Evolutionary conservation across 2,113 vertebrate species (phyloP), one percentile per base, ranked within the genome.

Genomic region (Colaptes auratus): DNA sequence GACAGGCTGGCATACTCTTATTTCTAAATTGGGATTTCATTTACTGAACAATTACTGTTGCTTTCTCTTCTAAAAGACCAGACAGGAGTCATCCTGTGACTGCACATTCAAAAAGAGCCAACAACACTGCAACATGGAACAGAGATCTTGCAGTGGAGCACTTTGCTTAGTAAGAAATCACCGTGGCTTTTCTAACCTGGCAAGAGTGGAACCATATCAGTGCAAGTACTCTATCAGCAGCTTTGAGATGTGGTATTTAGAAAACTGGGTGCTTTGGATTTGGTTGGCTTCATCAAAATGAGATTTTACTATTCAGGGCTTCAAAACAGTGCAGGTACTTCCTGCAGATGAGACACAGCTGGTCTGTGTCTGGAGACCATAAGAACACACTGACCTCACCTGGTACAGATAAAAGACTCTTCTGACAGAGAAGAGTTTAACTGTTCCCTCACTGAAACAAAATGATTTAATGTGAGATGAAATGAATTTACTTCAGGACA

Each of bases 361-460:
- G 0, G 0, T 35, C 25, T 24, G 19, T 53, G 10, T 75, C 50
- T 58, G 25, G 39, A 70, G 15, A 52, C 8, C 6, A 0, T 21
- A 53, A 61, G 10, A 11, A 53, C 33, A 88, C 10, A 10, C 30
- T 31, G 18, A 92, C 56, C 46, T 71, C 73, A 64, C 28, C 20
- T 35, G 19, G 28, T 30, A 71, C 5, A 60, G 28, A 18, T 25
- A 73, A 53, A 61, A 87, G 44, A 52, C 48, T 33, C 35, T 42
- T 28, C 25, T 61, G 63, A 53, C 10, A 85, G n/a, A 44, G 16
- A n/a, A 59, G 15, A 39, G 15, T 46, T 30, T 13, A 42, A 56
- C 23, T 55, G 10, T 44, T 81, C 30, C 67, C 15, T 9, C n/a
- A 65, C 19, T 50, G 30, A 74, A 93, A 74, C 4, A 71, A 55